Evolutionary conservation across 2,888 invertebrate species (phyloP), one percentile per base, ranked within the genome.

Genomic region (Athripsodes cinereus): DNA sequence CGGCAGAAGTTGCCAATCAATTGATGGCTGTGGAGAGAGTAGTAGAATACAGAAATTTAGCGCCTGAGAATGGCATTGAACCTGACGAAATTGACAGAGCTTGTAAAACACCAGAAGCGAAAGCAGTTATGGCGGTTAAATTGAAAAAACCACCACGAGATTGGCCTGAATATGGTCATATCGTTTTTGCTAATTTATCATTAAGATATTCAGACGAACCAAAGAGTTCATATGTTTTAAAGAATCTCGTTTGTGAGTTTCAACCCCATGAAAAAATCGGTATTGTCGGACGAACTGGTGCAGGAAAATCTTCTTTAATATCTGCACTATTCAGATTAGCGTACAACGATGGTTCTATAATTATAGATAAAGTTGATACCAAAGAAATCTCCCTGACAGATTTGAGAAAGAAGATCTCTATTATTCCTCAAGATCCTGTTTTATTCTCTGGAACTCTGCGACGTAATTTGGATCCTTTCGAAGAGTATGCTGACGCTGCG

Each of bases 11-110:
- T 56, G 78, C 86, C 6, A 90, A 88, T 59, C 87, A 87, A 66
- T 80, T 90, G 69, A 88, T 86, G 69, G 85, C 88, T 2, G 93
- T 94, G 0, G 94, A 95, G 74, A 77, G 95, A 65, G 85, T 94
- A 0, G 70, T 92, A 11, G 91, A 93, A 68, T 95, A 95, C 71
- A 84, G 85, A 1, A 74, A 80, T 21, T 75, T 94, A n/a, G 74
- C 81, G 1, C 75, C 79, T 0, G 86, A 88, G 65, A 69, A 21
- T 19, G 62, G 62, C 1, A 58, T 60, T n/a, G 60, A 53, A 22
- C 58, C 62, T 2, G 62, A 62, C 44, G 60, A 62, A 13, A 56
- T 55, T 5, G 62, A 62, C 26, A 57, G 50, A 26, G 55, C 31
- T 19, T 40, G 20, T 13, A 55, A 55, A 21, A 34, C 55, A 6